phyloP scores from a whole-genome alignment of 2,113 vertebrate genomes.

The Poecile atricapillus region DNA sequence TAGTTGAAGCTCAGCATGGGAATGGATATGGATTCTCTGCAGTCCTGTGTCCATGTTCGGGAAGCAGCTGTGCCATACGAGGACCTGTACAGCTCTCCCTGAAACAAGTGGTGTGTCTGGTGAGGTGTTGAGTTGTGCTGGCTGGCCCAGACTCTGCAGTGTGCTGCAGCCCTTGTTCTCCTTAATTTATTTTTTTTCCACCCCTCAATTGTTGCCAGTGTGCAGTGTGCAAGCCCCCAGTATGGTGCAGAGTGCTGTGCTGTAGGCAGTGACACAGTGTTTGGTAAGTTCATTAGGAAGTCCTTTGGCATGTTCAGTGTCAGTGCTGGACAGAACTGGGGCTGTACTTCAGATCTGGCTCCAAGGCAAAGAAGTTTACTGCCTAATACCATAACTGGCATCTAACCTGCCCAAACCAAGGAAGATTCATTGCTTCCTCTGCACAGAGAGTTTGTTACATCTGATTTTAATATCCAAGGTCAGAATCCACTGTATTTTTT shows the following conservation, averaged over 20 bases:
- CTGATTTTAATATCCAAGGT: not conserved
- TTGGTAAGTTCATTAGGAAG: not conserved
- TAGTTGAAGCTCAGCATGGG: not conserved
- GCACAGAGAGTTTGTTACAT: not conserved
- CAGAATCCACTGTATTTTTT: not conserved
- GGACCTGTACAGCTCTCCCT: not conserved
- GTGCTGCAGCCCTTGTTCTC: not conserved
- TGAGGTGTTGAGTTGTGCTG: not conserved
- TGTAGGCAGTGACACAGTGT: rapidly evolving
- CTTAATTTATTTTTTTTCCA: not conserved
- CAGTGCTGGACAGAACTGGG: not conserved
- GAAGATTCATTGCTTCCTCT: not conserved
- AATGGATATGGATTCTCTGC: not conserved
- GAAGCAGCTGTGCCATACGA: not conserved
- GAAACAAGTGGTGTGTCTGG: not conserved
- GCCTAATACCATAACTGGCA: not conserved
- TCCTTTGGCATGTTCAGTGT: not conserved
- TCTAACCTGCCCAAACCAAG: not conserved
- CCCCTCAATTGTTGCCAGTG: rapidly evolving
- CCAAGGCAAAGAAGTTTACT: not conserved
- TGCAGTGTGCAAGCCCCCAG: not conserved
- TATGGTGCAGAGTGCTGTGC: not conserved
- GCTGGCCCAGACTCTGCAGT: not conserved
- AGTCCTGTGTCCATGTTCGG: rapidly evolving
- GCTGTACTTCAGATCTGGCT: not conserved